Base-by-base conservation (phyloP, 1,140 invertebrate genomes). In the Laupala kohalensis region DNA sequence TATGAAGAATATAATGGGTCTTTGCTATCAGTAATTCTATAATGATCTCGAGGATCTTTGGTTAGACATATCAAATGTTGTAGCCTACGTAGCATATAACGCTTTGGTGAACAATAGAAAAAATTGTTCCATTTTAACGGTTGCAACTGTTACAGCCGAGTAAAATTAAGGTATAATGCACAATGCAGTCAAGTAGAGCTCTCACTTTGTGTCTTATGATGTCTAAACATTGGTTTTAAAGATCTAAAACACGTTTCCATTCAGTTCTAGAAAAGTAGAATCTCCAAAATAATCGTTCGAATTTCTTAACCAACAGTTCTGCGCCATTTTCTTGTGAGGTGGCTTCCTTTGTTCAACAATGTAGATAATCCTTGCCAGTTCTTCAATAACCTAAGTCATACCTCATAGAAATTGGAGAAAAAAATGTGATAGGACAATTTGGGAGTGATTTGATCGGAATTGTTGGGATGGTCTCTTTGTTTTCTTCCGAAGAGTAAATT, bases 211-310 rank as follows among this genome's bases (percentile, higher is more conserved):
- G 9, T 62, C 37, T 12, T 62, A 62, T 62, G 37, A 62, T 62
- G 37, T 62, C 37, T 19, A 62, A 62, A 62, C 37, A 19, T 62
- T 62, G 19, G 37, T 62, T 62, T 62, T 62, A 19, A 62, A 62
- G 37, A 62, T 62, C 37, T 62, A 19, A 12, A 62, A 62, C 37
- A 62, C 37, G 19, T 62, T 62, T 62, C 9, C 37, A 62, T 62
- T 19, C 37, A 62, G 37, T 62, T 62, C 37, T 62, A 62, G 19
- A 62, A 62, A 62, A 12, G 37, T 23, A 15, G 5, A 64, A 68
- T 67, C 65, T 19, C 37, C 69, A 27, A 72, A 72, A 73, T 70
- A 24, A 74, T 29, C n/a, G n/a, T n/a, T n/a, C n/a, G n/a, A n/a
- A n/a, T n/a, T n/a, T n/a, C n/a, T n/a, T n/a, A n/a, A n/a, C n/a